Base-by-base conservation (phyloP, 2,888 invertebrate species). In the Melanostoma scalare region DNA sequence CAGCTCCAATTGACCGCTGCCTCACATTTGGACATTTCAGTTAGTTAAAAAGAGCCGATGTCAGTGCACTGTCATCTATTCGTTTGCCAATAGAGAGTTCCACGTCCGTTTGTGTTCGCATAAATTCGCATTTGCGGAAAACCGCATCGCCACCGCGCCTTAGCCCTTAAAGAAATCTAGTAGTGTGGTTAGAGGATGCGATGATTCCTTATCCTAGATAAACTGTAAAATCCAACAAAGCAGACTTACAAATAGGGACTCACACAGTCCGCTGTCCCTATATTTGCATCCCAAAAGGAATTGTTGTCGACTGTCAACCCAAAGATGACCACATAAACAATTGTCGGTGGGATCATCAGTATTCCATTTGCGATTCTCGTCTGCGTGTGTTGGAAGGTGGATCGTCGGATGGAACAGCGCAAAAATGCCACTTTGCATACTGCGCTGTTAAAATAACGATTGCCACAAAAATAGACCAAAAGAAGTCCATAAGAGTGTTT, bases 1-100 rank as follows among this genome's bases (percentile, higher is more conserved):
- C 30, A 9, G 9, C 60, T 48, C 60, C 53, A 52, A 44, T 53
- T 60, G 78, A 61, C 63, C 20, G 10, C 38, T n/a, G 31, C 8
- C 31, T 38, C 79, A 69, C 80, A 69, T 58, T 80, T 80, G 80
- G 63, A 80, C 69, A 80, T 69, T 74, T 63, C 31, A 63, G 75
- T 65, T 81, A 81, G 81, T 81, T 81, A 67, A 81, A 77, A 81
- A 60, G 81, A 20, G 67, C 81, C 81, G 81, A 72, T 72, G 81
- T 77, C 77, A 77, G 53, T 10, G 33, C 48, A 30, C 35, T 78
- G 73, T 79, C 78, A 61, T 67, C 78, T 56, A 44, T 60, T 65
- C 20, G 10, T 38, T 40, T 53, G 30, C 10, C 56, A 72, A 65
- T 72, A 77, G 52, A 72, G 50, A 65, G 42, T 38, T 10, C 3